phyloP scores from a whole-genome alignment of 2,113 vertebrate genomes.

The Actenoides lindsayi region DNA sequence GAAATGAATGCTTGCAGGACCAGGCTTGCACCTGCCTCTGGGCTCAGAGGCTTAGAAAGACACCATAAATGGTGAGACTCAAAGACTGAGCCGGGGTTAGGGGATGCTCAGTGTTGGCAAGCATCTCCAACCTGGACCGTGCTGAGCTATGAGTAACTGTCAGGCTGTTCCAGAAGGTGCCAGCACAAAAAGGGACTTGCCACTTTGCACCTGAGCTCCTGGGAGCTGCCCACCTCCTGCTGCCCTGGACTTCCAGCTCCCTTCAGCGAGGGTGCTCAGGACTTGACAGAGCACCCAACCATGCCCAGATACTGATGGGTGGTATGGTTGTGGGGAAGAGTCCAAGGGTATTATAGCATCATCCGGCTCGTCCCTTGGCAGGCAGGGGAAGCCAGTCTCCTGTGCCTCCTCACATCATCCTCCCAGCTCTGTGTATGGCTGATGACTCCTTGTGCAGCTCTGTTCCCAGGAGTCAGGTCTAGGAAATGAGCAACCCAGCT shows the following conservation, averaged over 20 bases:
- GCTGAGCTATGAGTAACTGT: neutral
- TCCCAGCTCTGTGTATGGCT: neutral
- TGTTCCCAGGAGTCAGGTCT: neutral
- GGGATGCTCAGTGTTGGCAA: neutral
- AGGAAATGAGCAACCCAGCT: neutral
- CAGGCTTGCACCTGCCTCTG: neutral
- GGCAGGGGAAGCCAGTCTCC: neutral
- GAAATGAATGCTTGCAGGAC: neutral
- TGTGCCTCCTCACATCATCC: neutral
- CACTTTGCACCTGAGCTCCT: neutral
- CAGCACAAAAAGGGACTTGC: neutral
- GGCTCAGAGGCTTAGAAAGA: neutral
- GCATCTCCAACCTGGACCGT: no score
- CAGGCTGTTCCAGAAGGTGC: neutral
- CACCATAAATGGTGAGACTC: neutral
- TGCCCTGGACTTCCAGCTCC: neutral
- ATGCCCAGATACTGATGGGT: rapidly evolving
- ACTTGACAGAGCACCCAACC: neutral
- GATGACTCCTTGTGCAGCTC: neutral
- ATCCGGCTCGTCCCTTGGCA: neutral
- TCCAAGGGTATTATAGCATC: neutral
- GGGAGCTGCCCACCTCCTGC: neutral
- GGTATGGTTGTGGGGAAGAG: neutral
- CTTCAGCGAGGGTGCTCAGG: neutral
- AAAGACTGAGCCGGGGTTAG: neutral